A percentile compares a stretch with the other conserved stretches of the same genome.
These are phyloP conservation scores for Nyctalus aviator DNA, from an alignment of 2,797 vertebrate species.

Conservation along the genomic window DNA sequence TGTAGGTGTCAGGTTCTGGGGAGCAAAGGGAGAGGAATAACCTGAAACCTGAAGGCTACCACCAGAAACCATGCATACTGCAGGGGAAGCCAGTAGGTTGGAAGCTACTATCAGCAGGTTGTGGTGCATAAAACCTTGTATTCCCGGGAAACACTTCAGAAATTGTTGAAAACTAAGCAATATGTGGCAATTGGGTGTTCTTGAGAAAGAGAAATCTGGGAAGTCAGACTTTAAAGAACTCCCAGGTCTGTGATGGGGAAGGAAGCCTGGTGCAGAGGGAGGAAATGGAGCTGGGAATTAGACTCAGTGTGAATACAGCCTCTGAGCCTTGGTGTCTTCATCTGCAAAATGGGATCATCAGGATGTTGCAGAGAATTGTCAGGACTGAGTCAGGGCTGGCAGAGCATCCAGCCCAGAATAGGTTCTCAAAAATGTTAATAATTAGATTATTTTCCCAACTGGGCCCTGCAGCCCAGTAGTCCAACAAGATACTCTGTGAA, in stretches of 20 bases:
- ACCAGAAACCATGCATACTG: background rate
- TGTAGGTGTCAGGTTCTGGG: conserved; percentile 42
- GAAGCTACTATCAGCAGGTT: background rate
- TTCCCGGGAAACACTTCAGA: conserved; percentile 13
- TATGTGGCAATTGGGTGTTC: background rate
- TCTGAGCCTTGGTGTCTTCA: background rate
- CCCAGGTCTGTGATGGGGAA: background rate
- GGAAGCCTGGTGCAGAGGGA: background rate
- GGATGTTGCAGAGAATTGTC: background rate
- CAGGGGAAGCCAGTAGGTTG: conserved; percentile 43
- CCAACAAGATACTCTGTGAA: background rate
- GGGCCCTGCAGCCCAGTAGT: background rate
- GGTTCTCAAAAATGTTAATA: background rate
- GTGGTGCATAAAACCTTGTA: background rate
- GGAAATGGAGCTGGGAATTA: background rate
- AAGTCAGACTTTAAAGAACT: background rate
- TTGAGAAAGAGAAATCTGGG: background rate
- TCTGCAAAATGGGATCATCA: background rate
- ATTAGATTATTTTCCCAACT: background rate
- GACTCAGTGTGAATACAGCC: background rate
- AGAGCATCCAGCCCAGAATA: background rate
- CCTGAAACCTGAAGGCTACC: background rate
- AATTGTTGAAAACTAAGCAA: background rate
- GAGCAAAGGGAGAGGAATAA: conserved; percentile 58
- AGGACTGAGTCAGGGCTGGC: background rate